Evolutionary conservation across 2,888 invertebrate genomes (phyloP), one percentile per base, ranked within the genome.

Genomic region (Hirtodrosophila duncani): DNA sequence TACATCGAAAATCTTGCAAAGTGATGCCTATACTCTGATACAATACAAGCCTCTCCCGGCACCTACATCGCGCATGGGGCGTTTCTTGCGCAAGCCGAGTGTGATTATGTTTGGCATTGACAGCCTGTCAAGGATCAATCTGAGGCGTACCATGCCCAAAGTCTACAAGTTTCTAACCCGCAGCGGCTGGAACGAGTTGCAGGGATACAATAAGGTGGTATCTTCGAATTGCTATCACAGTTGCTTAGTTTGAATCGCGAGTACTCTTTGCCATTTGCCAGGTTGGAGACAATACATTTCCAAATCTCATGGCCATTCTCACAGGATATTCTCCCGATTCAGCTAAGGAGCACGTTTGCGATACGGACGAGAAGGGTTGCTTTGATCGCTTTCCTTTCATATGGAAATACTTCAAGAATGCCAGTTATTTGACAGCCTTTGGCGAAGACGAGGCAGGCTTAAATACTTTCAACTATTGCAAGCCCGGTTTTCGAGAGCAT

Each of bases 261-360:
- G 7, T 7, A 13, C 1, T n/a, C 2, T 10, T n/a, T 33, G 24
- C 6, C 1, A 4, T 17, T 9, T 0, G 0, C 3, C 79, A 94
- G 89, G 89, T 93, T 46, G 94, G 91, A 0, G 96, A 96, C 74
- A 96, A 96, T 71, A 96, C 95, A 0, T 94, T 93, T 80, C 94
- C 96, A 0, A 97, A 97, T 86, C 84, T 96, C 41, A 91, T 95
- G 89, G 94, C 95, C 0, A 88, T 93, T 37, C 87, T 94, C 4
- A 91, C 92, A 0, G 96, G 96, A 0, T 88, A 89, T 59, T 89
- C 85, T 46, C 80, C 84, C 5, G 65, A 83, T 0, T 63, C 88
- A 8, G 85, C 90, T 8, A 87, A 89, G 38, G 67, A 81, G 9
- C 21, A 41, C 0, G 78, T 88, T 27, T 89, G 89, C 57, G 83